A percentile compares a stretch with the other conserved stretches of the same genome.
Evolutionary conservation across 2,113 vertebrate genomes (phyloP).

Genomic region (Nasalis larvatus): DNA sequence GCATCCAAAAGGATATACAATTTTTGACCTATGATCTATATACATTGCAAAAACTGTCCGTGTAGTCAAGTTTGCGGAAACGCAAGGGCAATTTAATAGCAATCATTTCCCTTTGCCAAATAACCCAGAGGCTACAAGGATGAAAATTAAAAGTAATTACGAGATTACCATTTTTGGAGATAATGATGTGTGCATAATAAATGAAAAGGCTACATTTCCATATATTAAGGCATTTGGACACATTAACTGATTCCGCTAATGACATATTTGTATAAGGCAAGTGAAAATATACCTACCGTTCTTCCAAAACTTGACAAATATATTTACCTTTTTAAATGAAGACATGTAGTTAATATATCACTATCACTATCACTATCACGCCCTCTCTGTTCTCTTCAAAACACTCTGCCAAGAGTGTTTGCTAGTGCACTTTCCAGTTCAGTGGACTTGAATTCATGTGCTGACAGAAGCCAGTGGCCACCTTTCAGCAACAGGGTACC

Average conservation of each 20-base stretch:
- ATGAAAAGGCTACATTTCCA: not conserved
- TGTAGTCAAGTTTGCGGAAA: not conserved
- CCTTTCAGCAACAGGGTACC: not conserved
- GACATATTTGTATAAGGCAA: not conserved
- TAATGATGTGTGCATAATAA: not conserved
- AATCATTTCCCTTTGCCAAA: not conserved
- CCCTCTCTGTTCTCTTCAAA: not conserved
- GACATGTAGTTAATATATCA: not conserved
- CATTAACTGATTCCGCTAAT: not conserved
- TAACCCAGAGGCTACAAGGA: not conserved
- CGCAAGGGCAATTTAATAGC: not conserved
- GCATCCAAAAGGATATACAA: not conserved
- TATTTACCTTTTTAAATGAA: not conserved
- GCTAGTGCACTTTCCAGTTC: not conserved
- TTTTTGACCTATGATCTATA: not conserved
- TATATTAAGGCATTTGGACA: not conserved
- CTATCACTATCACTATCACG: no score
- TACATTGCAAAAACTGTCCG: not conserved
- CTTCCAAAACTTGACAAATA: not conserved
- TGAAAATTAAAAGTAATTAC: not conserved
- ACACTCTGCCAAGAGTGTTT: not conserved
- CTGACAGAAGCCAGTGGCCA: not conserved
- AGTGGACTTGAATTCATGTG: rapidly evolving
- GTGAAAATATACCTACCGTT: not conserved
- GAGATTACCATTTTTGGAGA: not conserved